These are phyloP conservation scores for Gymnocephalus cernua DNA, from an alignment of 2,113 vertebrate genomes.

Conservation along the genomic window DNA sequence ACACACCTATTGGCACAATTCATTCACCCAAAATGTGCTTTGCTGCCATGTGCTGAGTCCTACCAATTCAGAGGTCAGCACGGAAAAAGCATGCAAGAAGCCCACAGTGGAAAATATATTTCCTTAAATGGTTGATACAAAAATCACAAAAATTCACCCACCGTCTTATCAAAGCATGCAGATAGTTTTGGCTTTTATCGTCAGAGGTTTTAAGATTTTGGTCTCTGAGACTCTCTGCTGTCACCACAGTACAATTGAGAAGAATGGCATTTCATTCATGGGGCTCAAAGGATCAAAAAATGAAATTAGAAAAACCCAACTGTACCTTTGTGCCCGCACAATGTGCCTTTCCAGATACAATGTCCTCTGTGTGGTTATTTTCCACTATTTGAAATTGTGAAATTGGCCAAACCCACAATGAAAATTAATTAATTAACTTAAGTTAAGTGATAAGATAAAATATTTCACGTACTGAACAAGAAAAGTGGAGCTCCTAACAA, in stretches of 20 bases:
- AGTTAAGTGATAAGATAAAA: background rate
- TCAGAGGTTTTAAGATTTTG: slow-evolving; percentile 24
- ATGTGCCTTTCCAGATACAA: slow-evolving; percentile 5
- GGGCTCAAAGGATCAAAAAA: slow-evolving; percentile 37
- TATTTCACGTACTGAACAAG: slow-evolving; percentile 6
- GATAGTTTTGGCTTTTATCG: slow-evolving; percentile 3
- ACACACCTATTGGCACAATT: background rate
- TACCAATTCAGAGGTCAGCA: background rate
- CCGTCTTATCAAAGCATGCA: background rate
- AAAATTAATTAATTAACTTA: background rate
- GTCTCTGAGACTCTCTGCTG: slow-evolving; percentile 9
- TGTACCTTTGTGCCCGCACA: slow-evolving; percentile 14
- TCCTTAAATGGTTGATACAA: background rate
- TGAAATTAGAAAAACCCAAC: slow-evolving; percentile 13
- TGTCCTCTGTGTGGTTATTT: background rate
- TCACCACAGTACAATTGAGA: slow-evolving; percentile 28
- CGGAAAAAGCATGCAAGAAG: background rate
- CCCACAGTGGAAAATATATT: background rate
- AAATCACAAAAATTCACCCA: background rate
- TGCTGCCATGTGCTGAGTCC: background rate
- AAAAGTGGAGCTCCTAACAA: slow-evolving; percentile 12
- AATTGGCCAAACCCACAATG: background rate
- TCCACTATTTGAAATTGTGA: background rate
- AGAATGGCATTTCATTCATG: slow-evolving; percentile 46
- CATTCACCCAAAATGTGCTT: background rate